These are phyloP conservation scores for Neoaliturus tenellus DNA, from an alignment of 2,888 invertebrate genomes.

Conservation along the genomic window DNA sequence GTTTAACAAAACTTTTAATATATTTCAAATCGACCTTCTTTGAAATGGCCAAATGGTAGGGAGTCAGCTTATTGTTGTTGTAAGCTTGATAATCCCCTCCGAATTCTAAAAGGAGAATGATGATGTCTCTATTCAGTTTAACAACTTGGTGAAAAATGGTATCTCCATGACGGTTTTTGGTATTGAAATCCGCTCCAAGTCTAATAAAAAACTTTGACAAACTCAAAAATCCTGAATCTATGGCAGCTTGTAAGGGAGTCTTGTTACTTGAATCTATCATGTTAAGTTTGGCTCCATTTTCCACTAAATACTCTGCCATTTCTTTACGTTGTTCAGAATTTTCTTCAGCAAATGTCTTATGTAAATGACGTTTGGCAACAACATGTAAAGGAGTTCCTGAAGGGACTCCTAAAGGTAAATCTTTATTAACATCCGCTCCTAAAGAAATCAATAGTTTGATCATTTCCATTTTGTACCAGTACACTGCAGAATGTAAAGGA, in stretches of 20 bases:
- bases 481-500: not conserved
- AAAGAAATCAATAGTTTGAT: not conserved
- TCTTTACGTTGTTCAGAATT: not conserved
- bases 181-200: slow-evolving; percentile 16
- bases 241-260: slow-evolving; percentile 5
- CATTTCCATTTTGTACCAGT: not conserved
- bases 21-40: not conserved
- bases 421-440: slow-evolving; percentile 8
- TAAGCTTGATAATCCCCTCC: not conserved
- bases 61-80: not conserved
- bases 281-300: not conserved
- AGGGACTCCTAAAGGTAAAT: too few relatives aligned
- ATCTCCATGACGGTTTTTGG: not conserved
- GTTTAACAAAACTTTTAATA: not conserved
- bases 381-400: slow-evolving; percentile 1
- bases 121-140: not conserved
- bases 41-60: not conserved
- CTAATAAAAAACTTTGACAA: slow-evolving; percentile 6
- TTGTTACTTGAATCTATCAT: not conserved
- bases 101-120: not conserved
- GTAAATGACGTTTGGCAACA: not conserved
- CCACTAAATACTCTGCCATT: not conserved
- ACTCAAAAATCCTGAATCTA: not conserved
- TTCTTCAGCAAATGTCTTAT: not conserved
- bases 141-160: slow-evolving; percentile 18